Conservation (phyloP, 1,140 invertebrate species). For the Nautilus pompilius region DNA sequence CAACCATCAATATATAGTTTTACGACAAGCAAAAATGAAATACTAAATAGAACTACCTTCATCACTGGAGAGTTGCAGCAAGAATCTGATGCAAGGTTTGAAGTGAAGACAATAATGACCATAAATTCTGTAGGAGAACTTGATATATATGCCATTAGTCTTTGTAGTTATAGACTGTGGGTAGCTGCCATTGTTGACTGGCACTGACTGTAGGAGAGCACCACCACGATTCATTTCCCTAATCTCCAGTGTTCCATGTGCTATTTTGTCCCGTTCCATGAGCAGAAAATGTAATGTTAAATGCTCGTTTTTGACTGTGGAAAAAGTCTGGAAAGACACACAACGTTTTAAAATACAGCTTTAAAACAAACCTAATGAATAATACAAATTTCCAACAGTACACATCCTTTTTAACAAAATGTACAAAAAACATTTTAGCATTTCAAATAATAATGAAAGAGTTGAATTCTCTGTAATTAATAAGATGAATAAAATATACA, state of each 20-base stretch:
- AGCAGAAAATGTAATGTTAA: constrained; percentile 44
- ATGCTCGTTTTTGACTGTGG: constrained; percentile 22
- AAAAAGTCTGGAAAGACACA: constrained; percentile 30
- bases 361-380: too few relatives aligned
- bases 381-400: too few relatives aligned
- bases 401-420: too few relatives aligned
- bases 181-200: constrained; percentile 46
- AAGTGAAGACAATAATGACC: constrained; percentile 9
- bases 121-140: constrained; percentile 22
- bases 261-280: constrained; percentile 43
- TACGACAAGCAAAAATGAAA: too few relatives aligned
- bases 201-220: constrained; percentile 9
- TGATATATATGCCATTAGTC: constrained; percentile 25
- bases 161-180: constrained; percentile 46
- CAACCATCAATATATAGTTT: too few relatives aligned
- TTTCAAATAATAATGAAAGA: too few relatives aligned
- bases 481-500: too few relatives aligned
- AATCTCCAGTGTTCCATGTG: constrained; percentile 30
- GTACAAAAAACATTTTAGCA: too few relatives aligned
- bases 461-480: too few relatives aligned
- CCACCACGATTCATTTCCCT: constrained; percentile 21
- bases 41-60: constrained; percentile 27
- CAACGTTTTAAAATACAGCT: too few relatives aligned
- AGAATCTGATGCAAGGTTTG: constrained; percentile 41
- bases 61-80: constrained; percentile 31